A percentile compares a stretch with the other conserved stretches of the same genome.
phyloP scores from a whole-genome alignment of 2,113 vertebrate genomes.

The Pluvianellus socialis region DNA sequence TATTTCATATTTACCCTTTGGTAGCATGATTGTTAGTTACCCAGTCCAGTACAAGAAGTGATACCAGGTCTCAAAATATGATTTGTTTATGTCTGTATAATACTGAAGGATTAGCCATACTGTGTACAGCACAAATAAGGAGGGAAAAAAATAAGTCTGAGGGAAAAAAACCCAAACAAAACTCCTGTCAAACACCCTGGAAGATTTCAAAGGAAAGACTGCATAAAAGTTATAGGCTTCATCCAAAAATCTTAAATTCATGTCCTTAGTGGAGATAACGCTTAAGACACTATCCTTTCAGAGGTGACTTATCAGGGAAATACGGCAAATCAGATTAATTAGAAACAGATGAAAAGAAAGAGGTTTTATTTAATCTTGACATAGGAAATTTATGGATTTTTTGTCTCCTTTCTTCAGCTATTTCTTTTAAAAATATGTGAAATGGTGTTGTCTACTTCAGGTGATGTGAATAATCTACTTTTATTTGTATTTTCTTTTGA shows the following conservation, averaged over 20 bases:
- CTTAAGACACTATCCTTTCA: not conserved
- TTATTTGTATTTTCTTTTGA: not conserved
- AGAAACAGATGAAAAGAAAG: not conserved
- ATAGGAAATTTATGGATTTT: not conserved
- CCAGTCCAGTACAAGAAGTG: not conserved
- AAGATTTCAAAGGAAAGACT: not conserved
- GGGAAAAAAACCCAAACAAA: not conserved
- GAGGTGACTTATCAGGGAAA: not conserved
- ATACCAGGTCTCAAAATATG: not conserved
- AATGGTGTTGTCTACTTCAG: not conserved
- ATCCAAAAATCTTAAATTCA: not conserved
- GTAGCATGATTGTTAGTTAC: not conserved
- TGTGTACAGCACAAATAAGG: not conserved
- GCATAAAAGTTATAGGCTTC: not conserved
- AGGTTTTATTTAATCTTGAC: not conserved
- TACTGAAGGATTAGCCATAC: not conserved
- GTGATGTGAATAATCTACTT: not conserved
- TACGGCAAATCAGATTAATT: not conserved
- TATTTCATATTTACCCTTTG: not conserved
- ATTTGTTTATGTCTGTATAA: not conserved
- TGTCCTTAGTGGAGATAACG: not conserved
- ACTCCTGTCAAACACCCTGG: not conserved
- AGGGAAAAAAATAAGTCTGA: not conserved
- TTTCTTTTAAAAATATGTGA: not conserved
- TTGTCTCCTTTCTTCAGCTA: not conserved